phyloP scores from a whole-genome alignment of 2,113 vertebrate genomes.

The Isurus oxyrinchus region DNA sequence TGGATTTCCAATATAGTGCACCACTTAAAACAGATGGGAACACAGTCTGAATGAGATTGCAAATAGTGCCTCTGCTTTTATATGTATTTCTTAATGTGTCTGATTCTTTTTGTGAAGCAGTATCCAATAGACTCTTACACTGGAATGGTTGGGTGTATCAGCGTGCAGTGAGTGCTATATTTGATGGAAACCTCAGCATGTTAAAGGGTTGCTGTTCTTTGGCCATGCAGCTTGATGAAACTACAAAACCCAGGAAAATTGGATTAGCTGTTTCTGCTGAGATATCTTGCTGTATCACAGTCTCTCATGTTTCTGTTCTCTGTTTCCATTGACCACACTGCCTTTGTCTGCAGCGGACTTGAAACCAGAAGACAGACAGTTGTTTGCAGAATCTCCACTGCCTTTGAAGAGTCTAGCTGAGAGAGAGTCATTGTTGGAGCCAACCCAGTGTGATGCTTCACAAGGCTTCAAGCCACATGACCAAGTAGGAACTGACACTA shows the following conservation, averaged over 20 bases:
- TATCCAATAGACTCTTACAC: background rate
- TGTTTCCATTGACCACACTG: background rate
- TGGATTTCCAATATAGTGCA: background rate
- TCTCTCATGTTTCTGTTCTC: background rate
- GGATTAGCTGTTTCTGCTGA: background rate
- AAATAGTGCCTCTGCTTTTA: background rate
- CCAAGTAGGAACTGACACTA: background rate
- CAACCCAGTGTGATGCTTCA: background rate
- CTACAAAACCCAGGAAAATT: background rate
- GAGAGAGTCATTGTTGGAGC: background rate
- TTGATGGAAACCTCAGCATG: background rate
- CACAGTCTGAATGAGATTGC: background rate
- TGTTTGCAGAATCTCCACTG: background rate
- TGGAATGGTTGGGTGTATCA: background rate
- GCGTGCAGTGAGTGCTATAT: background rate
- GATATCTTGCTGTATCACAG: background rate
- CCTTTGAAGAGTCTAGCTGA: background rate
- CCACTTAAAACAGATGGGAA: background rate
- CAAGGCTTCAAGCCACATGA: background rate
- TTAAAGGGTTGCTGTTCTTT: background rate
- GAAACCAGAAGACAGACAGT: background rate
- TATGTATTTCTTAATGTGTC: background rate
- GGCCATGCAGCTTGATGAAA: background rate
- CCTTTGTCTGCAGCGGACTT: background rate
- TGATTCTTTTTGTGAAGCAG: background rate